Base-by-base conservation (phyloP, 2,113 vertebrate species). In the Ictalurus furcatus region DNA sequence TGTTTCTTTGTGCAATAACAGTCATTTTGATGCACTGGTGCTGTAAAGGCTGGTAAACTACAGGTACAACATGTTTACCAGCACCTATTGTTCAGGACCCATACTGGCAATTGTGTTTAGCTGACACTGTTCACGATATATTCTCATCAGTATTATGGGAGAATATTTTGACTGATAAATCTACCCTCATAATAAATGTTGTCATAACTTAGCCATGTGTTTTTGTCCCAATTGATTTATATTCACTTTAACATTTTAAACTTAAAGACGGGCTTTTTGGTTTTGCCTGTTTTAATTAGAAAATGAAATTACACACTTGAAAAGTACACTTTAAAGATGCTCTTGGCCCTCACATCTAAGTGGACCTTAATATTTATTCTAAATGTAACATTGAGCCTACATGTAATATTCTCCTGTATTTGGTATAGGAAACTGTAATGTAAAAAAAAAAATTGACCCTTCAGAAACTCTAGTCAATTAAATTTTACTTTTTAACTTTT, bases 1-100 rank as follows among this genome's bases (percentile, higher is more conserved):
- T 85, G 71, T 85, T 89, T 80, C 83, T 89, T 44, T 85, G 73
- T 89, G 88, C 88, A 89, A 89, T 89, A 89, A 89, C 83, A 85
- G 88, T 85, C 56, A 30, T 74, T 85, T 85, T 79, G 71, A 78
- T 89, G 73, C 83, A 78, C 44, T 89, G 88, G 59, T 89, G 83
- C 88, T 89, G 83, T 85, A 63, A 85, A 40, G 14, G 73, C 74
- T 85, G 83, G 88, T 88, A 30, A 85, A 79, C 69, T 79, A 86
- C 85, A 85, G 61, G 88, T 63, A 74, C 82, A 71, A 73, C 63
- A 58, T 59, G 79, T 82, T 82, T 84, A 84, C 80, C 37, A 19
- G 65, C 65, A 40, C 23, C 6, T 85, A 80, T 67, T 78, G 40
- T 88, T 85, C 82, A 78, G 82, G 59, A 85, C 71, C 58, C 48